These are phyloP conservation scores for Ahaetulla prasina DNA, from an alignment of 2,113 vertebrate genomes.

Conservation along the genomic window DNA sequence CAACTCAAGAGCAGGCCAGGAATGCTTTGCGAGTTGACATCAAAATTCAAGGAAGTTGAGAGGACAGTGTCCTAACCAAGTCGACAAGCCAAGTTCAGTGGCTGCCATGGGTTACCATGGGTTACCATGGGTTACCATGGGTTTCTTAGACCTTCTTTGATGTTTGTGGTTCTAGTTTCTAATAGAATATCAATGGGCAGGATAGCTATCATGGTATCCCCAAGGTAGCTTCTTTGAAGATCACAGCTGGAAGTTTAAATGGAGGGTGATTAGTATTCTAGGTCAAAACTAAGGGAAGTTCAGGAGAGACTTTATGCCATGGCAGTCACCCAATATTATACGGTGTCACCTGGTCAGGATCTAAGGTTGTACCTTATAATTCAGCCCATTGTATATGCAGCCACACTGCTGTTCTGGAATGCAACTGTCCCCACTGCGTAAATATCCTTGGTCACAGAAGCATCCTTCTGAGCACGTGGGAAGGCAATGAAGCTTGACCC, in stretches of 20 bases:
- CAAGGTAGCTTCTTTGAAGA: not conserved
- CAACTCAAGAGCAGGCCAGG: too few relatives aligned
- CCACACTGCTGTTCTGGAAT: conserved; percentile 65
- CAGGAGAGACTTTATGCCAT: not conserved
- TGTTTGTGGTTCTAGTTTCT: not conserved
- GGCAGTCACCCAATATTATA: not conserved
- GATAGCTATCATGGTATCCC: not conserved
- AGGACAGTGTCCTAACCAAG: not conserved
- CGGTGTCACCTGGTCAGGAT: not conserved
- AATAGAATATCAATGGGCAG: not conserved
- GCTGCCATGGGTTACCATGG: too few relatives aligned
- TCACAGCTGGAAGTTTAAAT: not conserved
- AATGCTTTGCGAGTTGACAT: too few relatives aligned
- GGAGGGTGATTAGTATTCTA: not conserved
- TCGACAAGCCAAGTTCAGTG: not conserved
- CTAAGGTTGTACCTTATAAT: conserved; percentile 48
- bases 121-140: too few relatives aligned
- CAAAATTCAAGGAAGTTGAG: not conserved
- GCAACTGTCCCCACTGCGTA: conserved; percentile 62
- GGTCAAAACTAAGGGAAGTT: not conserved
- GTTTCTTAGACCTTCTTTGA: not conserved
- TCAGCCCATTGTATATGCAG: conserved; percentile 50
- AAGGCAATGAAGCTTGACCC: not conserved
- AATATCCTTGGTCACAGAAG: conserved; percentile 60
- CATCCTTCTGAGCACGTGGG: conserved; percentile 63